Conservation (phyloP, 92 coral and sea anemone genomes). For the Pocillopora grandis region DNA sequence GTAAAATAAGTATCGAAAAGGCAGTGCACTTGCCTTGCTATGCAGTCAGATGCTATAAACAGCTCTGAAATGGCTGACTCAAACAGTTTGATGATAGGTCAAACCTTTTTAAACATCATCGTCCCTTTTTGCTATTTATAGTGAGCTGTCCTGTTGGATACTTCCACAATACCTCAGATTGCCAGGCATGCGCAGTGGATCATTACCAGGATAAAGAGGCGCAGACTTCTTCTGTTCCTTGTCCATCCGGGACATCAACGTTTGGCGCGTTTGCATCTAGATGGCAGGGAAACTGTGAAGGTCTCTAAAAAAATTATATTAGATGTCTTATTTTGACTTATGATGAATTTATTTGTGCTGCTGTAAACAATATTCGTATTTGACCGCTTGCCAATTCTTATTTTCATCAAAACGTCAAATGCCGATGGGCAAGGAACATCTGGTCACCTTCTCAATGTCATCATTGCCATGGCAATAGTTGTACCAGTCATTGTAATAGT, state of each 20-base stretch:
- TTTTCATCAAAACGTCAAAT: background rate
- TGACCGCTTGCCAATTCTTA: background rate
- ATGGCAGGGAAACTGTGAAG: constrained; percentile 24
- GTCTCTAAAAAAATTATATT: background rate
- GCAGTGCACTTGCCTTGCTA: too few relatives aligned
- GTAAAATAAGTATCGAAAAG: too few relatives aligned
- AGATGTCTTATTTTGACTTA: background rate
- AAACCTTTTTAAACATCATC: too few relatives aligned
- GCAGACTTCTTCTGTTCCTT: constrained; percentile 37
- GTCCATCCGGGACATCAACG: constrained; percentile 56
- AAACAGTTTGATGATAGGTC: too few relatives aligned
- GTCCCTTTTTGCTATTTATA: background rate
- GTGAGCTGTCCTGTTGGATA: constrained; percentile 56
- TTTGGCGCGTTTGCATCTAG: constrained; percentile 11
- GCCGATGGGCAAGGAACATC: background rate
- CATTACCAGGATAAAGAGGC: constrained; percentile 56
- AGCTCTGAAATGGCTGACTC: too few relatives aligned
- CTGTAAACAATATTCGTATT: background rate
- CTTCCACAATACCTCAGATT: constrained; percentile 31
- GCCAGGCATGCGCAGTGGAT: constrained; percentile 46
- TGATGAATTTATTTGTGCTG: background rate
- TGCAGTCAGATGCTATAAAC: too few relatives aligned
- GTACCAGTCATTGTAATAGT: background rate
- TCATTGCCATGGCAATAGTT: background rate
- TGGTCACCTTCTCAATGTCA: background rate